Evolutionary conservation across 1,140 invertebrate genomes (phyloP).

Genomic region (Pachypsylla venusta): DNA sequence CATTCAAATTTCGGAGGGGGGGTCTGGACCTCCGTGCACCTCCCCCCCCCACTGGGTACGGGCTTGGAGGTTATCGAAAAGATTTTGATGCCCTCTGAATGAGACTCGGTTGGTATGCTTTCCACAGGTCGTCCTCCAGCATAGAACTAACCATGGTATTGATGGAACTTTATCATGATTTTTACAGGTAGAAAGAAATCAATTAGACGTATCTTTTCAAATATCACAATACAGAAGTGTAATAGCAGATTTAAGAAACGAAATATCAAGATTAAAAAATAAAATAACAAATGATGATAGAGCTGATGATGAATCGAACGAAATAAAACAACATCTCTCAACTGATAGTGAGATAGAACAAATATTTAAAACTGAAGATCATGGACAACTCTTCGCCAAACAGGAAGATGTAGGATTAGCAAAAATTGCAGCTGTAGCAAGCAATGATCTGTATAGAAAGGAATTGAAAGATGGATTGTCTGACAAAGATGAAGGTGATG

Average conservation of each 20-base stretch:
- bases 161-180: background rate
- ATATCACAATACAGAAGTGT: slow-evolving; percentile 66
- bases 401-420: background rate
- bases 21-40: no score
- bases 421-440: background rate
- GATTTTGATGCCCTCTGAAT: no score
- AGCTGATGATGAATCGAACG: no score
- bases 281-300: slow-evolving; percentile 67
- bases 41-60: no score
- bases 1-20: no score
- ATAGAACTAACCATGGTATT: no score
- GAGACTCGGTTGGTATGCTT: no score
- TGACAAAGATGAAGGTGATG: background rate
- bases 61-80: no score
- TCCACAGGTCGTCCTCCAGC: no score
- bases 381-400: slow-evolving; percentile 9
- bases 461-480: background rate
- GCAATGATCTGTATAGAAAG: background rate
- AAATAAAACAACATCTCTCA: no score
- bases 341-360: slow-evolving; percentile 29
- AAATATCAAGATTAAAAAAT: slow-evolving; percentile 61
- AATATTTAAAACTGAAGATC: slow-evolving; percentile 25
- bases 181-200: slow-evolving; percentile 50
- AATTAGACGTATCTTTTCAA: slow-evolving; percentile 66
- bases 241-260: slow-evolving; percentile 64